A percentile compares a stretch with the other conserved stretches of the same genome.
Conservation (phyloP, 2,888 invertebrate species). For the Pammene fasciana region DNA sequence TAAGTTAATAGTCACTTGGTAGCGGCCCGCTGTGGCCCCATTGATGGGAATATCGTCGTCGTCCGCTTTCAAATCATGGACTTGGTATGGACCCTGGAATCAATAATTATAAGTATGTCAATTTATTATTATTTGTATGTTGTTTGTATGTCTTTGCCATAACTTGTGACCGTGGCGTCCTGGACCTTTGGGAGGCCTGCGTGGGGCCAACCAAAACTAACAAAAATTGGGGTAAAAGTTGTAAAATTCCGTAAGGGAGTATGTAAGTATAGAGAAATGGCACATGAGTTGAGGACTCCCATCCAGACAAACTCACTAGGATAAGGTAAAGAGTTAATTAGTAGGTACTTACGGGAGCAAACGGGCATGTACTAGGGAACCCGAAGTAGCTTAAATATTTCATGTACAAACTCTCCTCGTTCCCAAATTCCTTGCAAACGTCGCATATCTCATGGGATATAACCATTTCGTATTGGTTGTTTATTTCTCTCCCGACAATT, state of each 20-base stretch:
- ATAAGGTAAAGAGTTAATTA: too few species aligned
- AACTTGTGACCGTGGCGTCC: too few species aligned
- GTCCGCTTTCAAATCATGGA: slow-evolving; percentile 55
- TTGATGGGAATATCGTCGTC: slow-evolving; percentile 56
- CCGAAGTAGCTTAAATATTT: slow-evolving; percentile 55
- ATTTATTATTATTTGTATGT: too few species aligned
- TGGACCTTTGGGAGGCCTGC: too few species aligned
- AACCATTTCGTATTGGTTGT: slow-evolving; percentile 55
- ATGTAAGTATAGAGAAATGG: too few species aligned
- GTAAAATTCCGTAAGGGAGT: too few species aligned
- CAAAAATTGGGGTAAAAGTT: too few species aligned
- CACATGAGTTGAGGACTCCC: too few species aligned
- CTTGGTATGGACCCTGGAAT: slow-evolving; percentile 55
- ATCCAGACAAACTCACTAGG: too few species aligned
- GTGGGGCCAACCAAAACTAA: too few species aligned
- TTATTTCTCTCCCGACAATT: slow-evolving; percentile 55
- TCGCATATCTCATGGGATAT: slow-evolving; percentile 58
- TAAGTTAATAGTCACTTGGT: slow-evolving; percentile 54
- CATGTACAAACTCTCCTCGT: slow-evolving; percentile 52
- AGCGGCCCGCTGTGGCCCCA: slow-evolving; percentile 56
- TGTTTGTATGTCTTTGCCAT: too few species aligned
- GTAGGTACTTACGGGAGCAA: slow-evolving; percentile 56
- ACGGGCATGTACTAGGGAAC: slow-evolving; percentile 59
- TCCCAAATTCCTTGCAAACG: slow-evolving; percentile 56
- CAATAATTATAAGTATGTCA: neutral